These are phyloP conservation scores for Drosophila kanekoi DNA, from an alignment of 2,888 invertebrate species.

Conservation along the genomic window DNA sequence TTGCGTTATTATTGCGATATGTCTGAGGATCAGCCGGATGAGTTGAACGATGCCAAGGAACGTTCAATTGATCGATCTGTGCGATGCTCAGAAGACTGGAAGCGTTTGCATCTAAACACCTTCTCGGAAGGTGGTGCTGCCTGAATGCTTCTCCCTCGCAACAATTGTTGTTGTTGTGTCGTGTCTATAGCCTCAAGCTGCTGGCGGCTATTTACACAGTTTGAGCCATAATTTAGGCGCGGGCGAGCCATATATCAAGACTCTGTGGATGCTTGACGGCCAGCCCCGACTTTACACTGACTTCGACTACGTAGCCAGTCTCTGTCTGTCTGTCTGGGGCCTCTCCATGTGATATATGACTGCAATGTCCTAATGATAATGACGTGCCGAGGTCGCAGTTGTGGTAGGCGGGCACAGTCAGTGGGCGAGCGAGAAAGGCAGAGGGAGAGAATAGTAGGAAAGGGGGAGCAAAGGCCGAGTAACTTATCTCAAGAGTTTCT, in stretches of 20 bases:
- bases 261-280: constrained; percentile 30
- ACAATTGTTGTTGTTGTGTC: background rate
- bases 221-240: constrained; percentile 71
- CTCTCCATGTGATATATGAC: constrained; percentile 68
- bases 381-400: constrained; percentile 55
- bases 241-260: constrained; percentile 69
- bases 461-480: background rate
- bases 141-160: too few relatives aligned
- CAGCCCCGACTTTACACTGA: constrained; percentile 17
- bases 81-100: constrained; percentile 71
- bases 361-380: constrained; percentile 72
- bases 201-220: constrained; percentile 76
- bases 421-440: background rate
- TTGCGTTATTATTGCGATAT: constrained; percentile 45
- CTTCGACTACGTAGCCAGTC: constrained; percentile 6
- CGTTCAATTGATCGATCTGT: constrained; percentile 49
- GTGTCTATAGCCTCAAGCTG: constrained; percentile 74
- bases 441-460: background rate
- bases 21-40: constrained; percentile 10
- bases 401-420: constrained; percentile 40
- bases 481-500: constrained; percentile 36
- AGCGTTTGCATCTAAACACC: constrained; percentile 82
- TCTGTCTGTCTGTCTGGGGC: constrained; percentile 14
- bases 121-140: constrained; percentile 70
- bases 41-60: constrained; percentile 30